Evolutionary conservation across 2,113 vertebrate genomes (phyloP).

Genomic region (Stigmatopora nigra): DNA sequence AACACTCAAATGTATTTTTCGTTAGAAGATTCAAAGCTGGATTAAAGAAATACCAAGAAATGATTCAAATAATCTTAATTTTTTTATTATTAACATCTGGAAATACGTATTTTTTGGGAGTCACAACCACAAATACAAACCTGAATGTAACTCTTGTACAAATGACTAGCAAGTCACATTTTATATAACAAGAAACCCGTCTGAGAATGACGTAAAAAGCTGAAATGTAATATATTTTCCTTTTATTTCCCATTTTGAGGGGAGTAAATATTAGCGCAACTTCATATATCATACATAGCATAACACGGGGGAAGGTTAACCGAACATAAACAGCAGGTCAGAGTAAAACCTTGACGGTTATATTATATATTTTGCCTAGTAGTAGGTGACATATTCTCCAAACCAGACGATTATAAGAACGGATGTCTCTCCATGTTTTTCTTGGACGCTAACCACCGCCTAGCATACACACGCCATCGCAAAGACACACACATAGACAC

Average conservation of each 20-base stretch:
- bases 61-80: slow-evolving; percentile 7
- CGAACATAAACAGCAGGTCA: slow-evolving; percentile 54
- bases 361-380: slow-evolving; percentile 44
- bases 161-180: neutral
- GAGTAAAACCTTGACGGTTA: slow-evolving; percentile 46
- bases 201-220: slow-evolving; percentile 13
- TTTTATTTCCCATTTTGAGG: slow-evolving; percentile 32
- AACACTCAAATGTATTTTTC: slow-evolving; percentile 27
- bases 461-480: slow-evolving; percentile 16
- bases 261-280: slow-evolving; percentile 28
- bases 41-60: slow-evolving; percentile 29
- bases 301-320: slow-evolving; percentile 54
- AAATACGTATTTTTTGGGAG: slow-evolving; percentile 7
- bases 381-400: slow-evolving; percentile 60
- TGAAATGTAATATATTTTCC: slow-evolving; percentile 36
- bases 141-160: neutral
- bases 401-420: slow-evolving; percentile 58
- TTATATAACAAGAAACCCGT: slow-evolving; percentile 1
- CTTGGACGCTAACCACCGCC: slow-evolving; percentile 51
- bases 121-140: neutral
- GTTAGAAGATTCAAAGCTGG: neutral
- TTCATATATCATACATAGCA: slow-evolving; percentile 47
- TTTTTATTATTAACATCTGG: slow-evolving; percentile 22
- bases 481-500: slow-evolving; percentile 25
- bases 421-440: slow-evolving; percentile 56